These are phyloP conservation scores for Polyergus mexicanus DNA, from an alignment of 1,140 invertebrate genomes.

Conservation along the genomic window DNA sequence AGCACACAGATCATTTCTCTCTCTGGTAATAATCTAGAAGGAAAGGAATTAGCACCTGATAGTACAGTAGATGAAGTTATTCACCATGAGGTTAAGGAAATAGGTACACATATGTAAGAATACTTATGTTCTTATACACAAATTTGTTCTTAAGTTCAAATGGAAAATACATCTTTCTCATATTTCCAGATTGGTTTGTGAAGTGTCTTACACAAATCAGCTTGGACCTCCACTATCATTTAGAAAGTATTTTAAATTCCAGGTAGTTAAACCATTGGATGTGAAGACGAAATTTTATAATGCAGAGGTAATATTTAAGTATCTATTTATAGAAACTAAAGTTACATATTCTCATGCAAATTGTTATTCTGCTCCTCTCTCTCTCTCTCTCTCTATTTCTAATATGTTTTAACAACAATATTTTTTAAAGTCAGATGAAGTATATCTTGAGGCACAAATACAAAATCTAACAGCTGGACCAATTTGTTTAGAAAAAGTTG, in stretches of 20 bases:
- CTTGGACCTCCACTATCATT: conserved; percentile 92
- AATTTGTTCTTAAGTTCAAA: neutral
- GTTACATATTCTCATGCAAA: neutral
- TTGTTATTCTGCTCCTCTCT: neutral
- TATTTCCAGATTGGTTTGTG: conserved; percentile 95
- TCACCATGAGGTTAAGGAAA: conserved; percentile 99
- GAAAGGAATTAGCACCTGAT: conserved; percentile 91
- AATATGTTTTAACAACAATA: conserved; percentile 10
- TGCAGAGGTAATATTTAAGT: conserved; percentile 90
- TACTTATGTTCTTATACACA: neutral
- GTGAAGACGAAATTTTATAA: conserved; percentile 99
- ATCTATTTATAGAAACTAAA: conserved; percentile 2
- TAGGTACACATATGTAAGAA: conserved; percentile 97
- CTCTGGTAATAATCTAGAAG: conserved; percentile 89
- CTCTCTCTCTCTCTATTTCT: too few species aligned
- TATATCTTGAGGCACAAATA: conserved; percentile 98
- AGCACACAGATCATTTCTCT: conserved; percentile 94
- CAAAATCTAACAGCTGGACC: conserved; percentile 96
- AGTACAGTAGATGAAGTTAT: conserved; percentile 97
- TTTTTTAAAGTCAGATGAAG: conserved; percentile 93
- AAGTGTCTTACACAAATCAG: conserved; percentile 94
- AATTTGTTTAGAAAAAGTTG: conserved; percentile 96
- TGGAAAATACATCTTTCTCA: conserved; percentile 44
- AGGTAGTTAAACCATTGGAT: conserved; percentile 98
- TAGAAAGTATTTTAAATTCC: conserved; percentile 99